Percentiles rank a stretch among this genome's conserved stretches.
phyloP scores from a whole-genome alignment of 1,140 invertebrate genomes.

The Dendrolimus kikuchii region DNA sequence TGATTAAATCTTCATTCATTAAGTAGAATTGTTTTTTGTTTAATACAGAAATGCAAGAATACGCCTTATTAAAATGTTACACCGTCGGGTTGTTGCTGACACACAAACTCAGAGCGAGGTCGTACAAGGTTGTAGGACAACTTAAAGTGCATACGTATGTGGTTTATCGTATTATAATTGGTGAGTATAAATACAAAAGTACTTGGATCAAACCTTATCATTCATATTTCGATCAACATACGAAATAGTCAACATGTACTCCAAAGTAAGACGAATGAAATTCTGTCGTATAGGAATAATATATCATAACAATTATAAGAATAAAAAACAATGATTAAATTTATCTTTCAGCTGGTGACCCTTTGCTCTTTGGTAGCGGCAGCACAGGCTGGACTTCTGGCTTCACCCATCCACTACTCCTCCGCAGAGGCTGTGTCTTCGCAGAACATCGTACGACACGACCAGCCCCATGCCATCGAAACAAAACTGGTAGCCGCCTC shows the following conservation, averaged over 20 bases:
- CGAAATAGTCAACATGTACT: conserved; percentile 21
- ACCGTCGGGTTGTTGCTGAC: no score
- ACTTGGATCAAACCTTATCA: conserved; percentile 6
- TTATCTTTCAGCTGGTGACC: conserved; percentile 10
- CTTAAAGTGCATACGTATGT: background rate
- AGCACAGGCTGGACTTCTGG: conserved; percentile 37
- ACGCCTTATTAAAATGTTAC: no score
- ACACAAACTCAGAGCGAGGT: background rate
- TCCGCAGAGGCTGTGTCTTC: conserved; percentile 45
- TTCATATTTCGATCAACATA: conserved; percentile 8
- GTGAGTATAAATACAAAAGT: conserved; percentile 13
- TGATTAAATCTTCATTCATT: no score
- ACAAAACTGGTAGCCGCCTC: conserved; percentile 19
- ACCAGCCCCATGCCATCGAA: conserved; percentile 20
- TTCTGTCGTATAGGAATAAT: background rate
- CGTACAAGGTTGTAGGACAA: conserved; percentile 1
- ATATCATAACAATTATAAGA: background rate
- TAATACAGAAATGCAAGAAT: no score
- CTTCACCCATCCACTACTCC: conserved; percentile 34
- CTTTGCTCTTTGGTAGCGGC: conserved; percentile 39
- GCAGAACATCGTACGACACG: conserved; percentile 44
- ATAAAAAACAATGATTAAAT: conserved; percentile 1
- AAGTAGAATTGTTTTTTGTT: no score
- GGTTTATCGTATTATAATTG: background rate
- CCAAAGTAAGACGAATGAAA: conserved; percentile 17